Evolutionary conservation across 2,113 vertebrate species (phyloP), one percentile per base, ranked within the genome.

Genomic region (Percina caprodes): DNA sequence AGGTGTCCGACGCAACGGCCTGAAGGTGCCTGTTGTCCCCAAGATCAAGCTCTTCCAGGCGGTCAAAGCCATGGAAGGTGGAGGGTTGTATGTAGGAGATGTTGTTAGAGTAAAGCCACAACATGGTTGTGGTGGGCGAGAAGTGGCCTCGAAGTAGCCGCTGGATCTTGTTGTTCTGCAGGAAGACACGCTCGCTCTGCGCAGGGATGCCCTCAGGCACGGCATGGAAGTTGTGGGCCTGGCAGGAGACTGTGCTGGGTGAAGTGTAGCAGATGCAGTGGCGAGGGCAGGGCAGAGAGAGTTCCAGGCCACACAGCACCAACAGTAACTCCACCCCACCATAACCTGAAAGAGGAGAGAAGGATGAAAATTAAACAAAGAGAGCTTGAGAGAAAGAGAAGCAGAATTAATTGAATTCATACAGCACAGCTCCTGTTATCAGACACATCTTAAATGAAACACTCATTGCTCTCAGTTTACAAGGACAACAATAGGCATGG

Each of bases 41-140:
- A 3, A 99, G 96, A 89, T 99, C 98, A n/a, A 99, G 95, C 91
- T 99, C 98, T 86, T 99, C 98, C 84, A 99, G 94, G 79, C 96
- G 97, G 80, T 95, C 88, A 0, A 99, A 99, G 83, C 97, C 98
- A 0, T 95, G 95, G n/a, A 99, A 99, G 77, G 97, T 96, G 87
- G 94, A 95, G 13, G 98, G 97, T 85, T 98, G 96, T 9, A 99
- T 97, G 94, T 96, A 97, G 87, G 97, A 97, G 90, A 99, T 97
- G 91, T 99, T 99, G 94, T 99, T 99, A 93, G 98, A 98, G 90
- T 99, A 99, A 82, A 99, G 96, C 98, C 97, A 99, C 79, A 99
- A 93, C 90, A 96, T 99, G 92, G 97, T 96, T 81, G 96, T 96
- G 88, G 96, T 95, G 0, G 98, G 96, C 79, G 96, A 97, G 95